Evolutionary conservation across 2,888 invertebrate genomes (phyloP), one percentile per base, ranked within the genome.

Genomic region (Agrotis exclamationis): DNA sequence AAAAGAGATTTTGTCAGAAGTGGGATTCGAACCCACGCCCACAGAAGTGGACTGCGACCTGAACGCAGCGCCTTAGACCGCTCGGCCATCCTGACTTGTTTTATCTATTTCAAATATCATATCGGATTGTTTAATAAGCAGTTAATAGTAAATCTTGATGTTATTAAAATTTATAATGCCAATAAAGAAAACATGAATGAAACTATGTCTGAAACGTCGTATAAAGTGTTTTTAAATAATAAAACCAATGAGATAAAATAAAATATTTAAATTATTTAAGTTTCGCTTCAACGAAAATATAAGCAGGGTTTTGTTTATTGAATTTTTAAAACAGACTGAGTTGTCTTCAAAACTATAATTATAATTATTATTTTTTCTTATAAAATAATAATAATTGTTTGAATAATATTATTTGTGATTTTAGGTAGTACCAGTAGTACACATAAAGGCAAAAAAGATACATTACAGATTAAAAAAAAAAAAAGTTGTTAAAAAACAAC

Each of bases 21-120:
- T 91, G 91, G 91, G 91, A 91, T 91, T 91, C 91, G 91, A 91
- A 91, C 91, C 91, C 91, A 91, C 91, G 91, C 91, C 91, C 91
- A 91, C 91, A 91, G 91, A 90, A 91, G 91, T 91, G 91, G 91
- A 91, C 91, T 91, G 91, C 91, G 91, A 91, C 91, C 91, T 91
- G 91, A 91, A 91, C 91, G 91, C 91, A 91, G 90, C 90, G 91
- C 91, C 90, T 91, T 91, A 90, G 90, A 91, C 91, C 91, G 91
- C 91, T 91, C 91, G 91, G 91, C 91, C 91, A 91, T 91, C 91
- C 91, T 91, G 91, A 91, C 91, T 0, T 78, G 5, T 0, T 7
- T 0, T 0, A 1, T 0, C 0, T 0, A 0, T 0, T 3, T 28
- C 20, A 86, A 86, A 78, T 71, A 63, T 65, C 16, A 66, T 59